Evolutionary conservation across 1,140 invertebrate species (phyloP), one percentile per base, ranked within the genome.

Genomic region (Trichonephila inaurata): DNA sequence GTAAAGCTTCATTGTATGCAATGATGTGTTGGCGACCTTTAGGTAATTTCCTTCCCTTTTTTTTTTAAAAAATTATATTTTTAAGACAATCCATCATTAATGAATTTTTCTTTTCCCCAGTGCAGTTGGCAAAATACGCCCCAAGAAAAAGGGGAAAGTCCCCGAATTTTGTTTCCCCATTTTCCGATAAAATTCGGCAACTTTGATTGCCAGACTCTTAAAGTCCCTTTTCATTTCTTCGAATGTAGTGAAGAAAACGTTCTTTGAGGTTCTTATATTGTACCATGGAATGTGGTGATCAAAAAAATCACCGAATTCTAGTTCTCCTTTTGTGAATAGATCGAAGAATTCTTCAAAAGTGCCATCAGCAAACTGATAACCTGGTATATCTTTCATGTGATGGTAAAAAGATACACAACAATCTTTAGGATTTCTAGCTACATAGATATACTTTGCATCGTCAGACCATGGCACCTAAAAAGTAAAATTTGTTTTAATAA

Each of bases 351-450:
- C 94, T 40, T 95, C 94, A 83, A 96, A 96, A 10, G 95, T 94
- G 14, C 94, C 95, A 69, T 95, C 93, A 95, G 98, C 97, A 64
- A 98, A 97, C 28, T 89, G 91, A 64, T 94, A 94, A 19, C 61
- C 82, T n/a, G 82, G 81, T 51, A 94, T n/a, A 21, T 72, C 18
- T 21, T 69, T 69, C 87, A 91, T 94, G 28, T 94, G 94, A 95
- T 98, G 97, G 95, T 97, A 98, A 95, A 97, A 98, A 0, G 98
- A 98, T 0, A 98, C 97, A 4, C 97, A 97, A 0, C 98, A 97
- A 95, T 98, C 98, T 95, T 98, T 98, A 0, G 98, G 98, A 96
- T 98, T 98, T 89, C 98, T 96, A 6, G 97, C 97, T 0, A 98
- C 97, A 95, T 98, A 98, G 16, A 98, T 96, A 62, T 18, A 98